Evolutionary conservation across 37 sponge, comb jelly and placozoan species (phyloP).

Genomic region (Beroe forskalii): DNA sequence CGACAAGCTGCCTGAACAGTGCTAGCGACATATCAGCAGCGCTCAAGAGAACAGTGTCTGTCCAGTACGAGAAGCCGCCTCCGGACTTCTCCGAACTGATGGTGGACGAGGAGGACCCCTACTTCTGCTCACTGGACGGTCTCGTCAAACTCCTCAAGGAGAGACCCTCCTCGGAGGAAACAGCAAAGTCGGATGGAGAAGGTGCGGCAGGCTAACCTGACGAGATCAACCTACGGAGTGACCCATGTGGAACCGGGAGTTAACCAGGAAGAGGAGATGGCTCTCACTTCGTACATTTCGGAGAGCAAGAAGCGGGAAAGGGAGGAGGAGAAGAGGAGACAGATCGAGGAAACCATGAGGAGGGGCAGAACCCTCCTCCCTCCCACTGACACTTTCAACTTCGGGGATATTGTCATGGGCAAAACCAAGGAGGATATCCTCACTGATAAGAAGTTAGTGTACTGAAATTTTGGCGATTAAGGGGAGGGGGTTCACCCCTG

Average conservation of each 20-base stretch:
- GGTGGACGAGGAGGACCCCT: conserved; percentile 28
- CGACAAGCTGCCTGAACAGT: not conserved
- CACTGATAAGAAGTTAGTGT: not conserved
- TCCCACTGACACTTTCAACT: not conserved
- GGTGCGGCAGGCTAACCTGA: conserved; percentile 24
- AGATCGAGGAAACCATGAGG: not conserved
- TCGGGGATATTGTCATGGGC: not conserved
- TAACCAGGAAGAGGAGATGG: conserved; percentile 29
- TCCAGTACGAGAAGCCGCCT: conserved; percentile 34
- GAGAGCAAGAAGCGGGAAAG: not conserved
- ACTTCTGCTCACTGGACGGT: conserved; percentile 45
- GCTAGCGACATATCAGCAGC: not conserved
- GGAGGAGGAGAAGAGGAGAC: conserved; percentile 24
- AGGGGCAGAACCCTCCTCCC: not conserved
- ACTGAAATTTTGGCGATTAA: too few species aligned
- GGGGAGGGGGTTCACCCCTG: too few species aligned
- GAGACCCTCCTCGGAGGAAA: not conserved
- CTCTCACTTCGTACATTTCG: not conserved
- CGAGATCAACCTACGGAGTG: conserved; percentile 4
- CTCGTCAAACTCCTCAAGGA: conserved; percentile 34
- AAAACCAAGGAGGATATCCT: not conserved
- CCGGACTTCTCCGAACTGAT: conserved; percentile 27
- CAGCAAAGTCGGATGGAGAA: not conserved
- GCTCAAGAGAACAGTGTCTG: not conserved
- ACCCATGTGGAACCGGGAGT: conserved; percentile 40